phyloP scores from a whole-genome alignment of 1,140 invertebrate genomes.

The Ruditapes philippinarum region DNA sequence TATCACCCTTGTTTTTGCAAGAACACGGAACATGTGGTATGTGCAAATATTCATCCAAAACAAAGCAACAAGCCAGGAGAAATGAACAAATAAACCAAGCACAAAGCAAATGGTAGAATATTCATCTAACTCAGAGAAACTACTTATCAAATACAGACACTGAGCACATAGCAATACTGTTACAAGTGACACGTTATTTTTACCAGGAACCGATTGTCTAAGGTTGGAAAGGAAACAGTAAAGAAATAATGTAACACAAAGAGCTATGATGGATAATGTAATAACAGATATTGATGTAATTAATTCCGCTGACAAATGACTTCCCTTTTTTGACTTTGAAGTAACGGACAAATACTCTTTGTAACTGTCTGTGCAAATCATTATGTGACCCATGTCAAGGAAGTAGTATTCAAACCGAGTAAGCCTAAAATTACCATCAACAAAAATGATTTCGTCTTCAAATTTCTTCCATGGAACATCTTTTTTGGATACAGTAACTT shows the following conservation, averaged over 20 bases:
- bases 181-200: constrained; percentile 13
- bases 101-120: neutral
- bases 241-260: neutral
- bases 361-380: neutral
- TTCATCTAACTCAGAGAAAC: neutral
- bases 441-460: neutral
- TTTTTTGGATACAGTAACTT: neutral
- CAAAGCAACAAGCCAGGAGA: constrained; percentile 8
- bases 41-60: constrained; percentile 61
- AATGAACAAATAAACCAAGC: constrained; percentile 34
- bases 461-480: neutral
- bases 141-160: neutral
- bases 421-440: neutral
- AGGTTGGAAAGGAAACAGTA: constrained; percentile 5
- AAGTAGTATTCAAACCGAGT: neutral
- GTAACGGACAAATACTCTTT: neutral
- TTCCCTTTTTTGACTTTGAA: neutral
- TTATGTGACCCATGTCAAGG: neutral
- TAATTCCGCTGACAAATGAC: neutral
- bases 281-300: constrained; percentile 4
- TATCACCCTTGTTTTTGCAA: neutral
- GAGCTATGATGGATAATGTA: neutral
- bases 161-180: neutral
- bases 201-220: constrained; percentile 5
- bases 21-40: constrained; percentile 44